Evolutionary conservation across 2,797 vertebrate species (phyloP).

Genomic region (Agapornis canus): DNA sequence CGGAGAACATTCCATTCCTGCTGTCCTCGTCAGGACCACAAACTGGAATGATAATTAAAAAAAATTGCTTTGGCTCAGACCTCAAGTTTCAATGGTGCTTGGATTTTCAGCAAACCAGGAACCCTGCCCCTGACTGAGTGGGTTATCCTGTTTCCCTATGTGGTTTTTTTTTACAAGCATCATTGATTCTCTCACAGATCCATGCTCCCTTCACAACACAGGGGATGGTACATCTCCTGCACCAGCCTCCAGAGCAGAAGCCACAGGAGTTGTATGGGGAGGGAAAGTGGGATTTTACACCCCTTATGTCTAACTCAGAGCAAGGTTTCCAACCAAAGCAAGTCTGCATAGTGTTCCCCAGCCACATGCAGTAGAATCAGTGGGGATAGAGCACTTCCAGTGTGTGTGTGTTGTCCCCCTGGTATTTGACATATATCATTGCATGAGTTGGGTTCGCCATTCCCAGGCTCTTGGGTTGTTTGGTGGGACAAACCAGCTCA

Average conservation of each 20-base stretch:
- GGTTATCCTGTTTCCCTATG: not conserved
- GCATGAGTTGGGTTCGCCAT: not conserved
- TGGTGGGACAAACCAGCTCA: not conserved
- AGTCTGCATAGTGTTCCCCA: not conserved
- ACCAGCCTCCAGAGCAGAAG: not conserved
- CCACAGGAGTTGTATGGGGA: not conserved
- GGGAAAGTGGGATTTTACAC: not conserved
- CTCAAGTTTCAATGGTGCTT: not conserved
- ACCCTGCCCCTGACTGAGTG: not conserved
- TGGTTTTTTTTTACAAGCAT: not conserved
- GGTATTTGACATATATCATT: not conserved
- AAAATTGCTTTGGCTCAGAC: not conserved
- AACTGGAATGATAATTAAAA: not conserved
- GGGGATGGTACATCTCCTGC: not conserved
- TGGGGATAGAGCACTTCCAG: not conserved
- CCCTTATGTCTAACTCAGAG: not conserved
- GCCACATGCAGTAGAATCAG: accelerated
- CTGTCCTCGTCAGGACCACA: not conserved
- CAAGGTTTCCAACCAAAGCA: not conserved
- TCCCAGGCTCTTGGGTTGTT: not conserved
- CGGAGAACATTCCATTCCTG: not conserved
- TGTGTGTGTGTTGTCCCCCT: not conserved
- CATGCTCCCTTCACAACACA: not conserved
- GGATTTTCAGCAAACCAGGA: conserved; percentile 7
- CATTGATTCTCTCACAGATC: not conserved